These are phyloP conservation scores for Balaeniceps rex DNA, from an alignment of 2,113 vertebrate genomes.

Conservation along the genomic window DNA sequence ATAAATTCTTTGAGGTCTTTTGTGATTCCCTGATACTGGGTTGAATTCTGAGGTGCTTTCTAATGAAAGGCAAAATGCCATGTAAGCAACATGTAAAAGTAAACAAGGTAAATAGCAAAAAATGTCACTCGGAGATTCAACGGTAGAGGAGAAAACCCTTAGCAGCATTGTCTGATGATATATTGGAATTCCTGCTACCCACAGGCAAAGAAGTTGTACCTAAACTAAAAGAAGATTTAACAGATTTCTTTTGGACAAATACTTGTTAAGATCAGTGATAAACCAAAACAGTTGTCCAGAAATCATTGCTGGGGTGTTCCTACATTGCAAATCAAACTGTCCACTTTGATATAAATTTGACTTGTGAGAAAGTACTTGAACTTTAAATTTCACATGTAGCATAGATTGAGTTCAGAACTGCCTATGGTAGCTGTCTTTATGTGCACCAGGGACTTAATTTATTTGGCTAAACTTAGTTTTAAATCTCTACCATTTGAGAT, in stretches of 20 bases:
- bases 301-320: neutral
- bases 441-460: neutral
- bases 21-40: neutral
- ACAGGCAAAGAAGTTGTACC: neutral
- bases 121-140: neutral
- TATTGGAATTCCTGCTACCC: neutral
- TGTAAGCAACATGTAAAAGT: neutral
- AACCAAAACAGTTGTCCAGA: neutral
- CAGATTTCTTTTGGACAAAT: neutral
- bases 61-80: neutral
- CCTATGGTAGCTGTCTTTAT: neutral
- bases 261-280: neutral
- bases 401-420: neutral
- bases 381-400: neutral
- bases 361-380: neutral
- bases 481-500: neutral
- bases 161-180: neutral
- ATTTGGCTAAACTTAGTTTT: neutral
- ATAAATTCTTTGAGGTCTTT: neutral
- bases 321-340: neutral
- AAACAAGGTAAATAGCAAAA: neutral
- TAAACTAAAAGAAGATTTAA: neutral
- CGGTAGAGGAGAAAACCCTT: neutral
- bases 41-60: neutral
- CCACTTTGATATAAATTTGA: neutral